phyloP scores from a whole-genome alignment of 2,113 vertebrate species.

The Catharus fuscescens region DNA sequence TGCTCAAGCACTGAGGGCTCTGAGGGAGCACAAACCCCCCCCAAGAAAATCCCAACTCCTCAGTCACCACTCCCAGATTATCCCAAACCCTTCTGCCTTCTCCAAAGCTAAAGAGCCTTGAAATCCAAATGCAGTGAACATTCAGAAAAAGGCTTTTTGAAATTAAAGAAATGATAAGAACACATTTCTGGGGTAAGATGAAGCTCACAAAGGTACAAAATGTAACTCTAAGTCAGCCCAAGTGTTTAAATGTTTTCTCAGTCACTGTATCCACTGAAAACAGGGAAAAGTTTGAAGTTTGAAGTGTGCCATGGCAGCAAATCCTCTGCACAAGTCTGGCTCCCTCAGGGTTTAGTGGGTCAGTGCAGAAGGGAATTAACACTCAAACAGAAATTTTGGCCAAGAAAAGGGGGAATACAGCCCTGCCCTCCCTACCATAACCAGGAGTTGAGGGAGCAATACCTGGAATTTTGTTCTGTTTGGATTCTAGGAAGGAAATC shows the following conservation, averaged over 20 bases:
- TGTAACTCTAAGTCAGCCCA: accelerated
- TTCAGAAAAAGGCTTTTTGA: background rate
- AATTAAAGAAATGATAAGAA: background rate
- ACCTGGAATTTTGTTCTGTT: background rate
- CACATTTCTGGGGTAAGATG: background rate
- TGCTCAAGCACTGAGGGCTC: accelerated
- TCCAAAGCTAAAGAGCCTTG: background rate
- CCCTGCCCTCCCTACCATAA: accelerated
- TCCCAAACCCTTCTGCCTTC: background rate
- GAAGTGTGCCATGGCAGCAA: accelerated
- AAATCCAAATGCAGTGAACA: background rate
- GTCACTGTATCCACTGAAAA: background rate
- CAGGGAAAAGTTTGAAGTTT: background rate
- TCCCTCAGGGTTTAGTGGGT: background rate
- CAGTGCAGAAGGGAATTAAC: background rate
- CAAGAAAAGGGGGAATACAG: background rate
- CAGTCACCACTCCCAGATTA: accelerated
- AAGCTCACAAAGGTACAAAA: background rate
- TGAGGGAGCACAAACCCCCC: background rate
- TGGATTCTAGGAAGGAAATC: background rate
- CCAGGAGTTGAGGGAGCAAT: accelerated
- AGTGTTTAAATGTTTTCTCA: background rate
- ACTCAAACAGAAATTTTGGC: background rate
- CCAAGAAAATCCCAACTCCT: background rate
- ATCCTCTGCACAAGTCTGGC: background rate